Base-by-base conservation (phyloP, 1,140 invertebrate species). In the Thalassaphorura encarpata region DNA sequence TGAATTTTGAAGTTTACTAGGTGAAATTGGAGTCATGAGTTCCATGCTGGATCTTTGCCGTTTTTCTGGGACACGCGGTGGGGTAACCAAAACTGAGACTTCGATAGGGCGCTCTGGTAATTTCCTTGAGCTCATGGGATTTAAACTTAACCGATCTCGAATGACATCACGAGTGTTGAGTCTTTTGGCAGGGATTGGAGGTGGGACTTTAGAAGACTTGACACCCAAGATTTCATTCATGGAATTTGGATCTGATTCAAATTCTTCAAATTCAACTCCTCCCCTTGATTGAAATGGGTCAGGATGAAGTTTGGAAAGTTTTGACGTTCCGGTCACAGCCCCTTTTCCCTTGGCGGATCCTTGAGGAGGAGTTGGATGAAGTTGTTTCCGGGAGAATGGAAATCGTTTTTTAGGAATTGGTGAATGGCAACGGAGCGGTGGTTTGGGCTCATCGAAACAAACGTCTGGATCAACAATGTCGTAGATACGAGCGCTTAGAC, bases 401-500 rank as follows among this genome's bases (percentile, higher is more conserved):
- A 54, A 49, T 40, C 43, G 39, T 39, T 57, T 61, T n/a, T 51
- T 33, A 8, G 46, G 60, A 16, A 52, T 27, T 3, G 60, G 54
- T 42, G 60, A 61, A 26, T 33, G 52, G 18, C 52, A 18, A 13
- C 23, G 39, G 40, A 54, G 33, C 29, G 29, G 28, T 19, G 33
- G 8, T 24, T 27, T 36, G 39, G 39, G 19, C 2, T 51, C 8
- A 3, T 63, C 61, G 19, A 56, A 40, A 1, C 33, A 52, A n/a
- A 50, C 27, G 8, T 49, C 43, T 13, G 54, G 55, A 28, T 64
- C 62, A 11, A 64, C 47, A 26, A 64, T 64, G 43, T 64, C 62
- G 42, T 64, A 64, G 24, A 64, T 64, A 29, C 56, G 29, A 16
- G 54, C 58, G 59, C 59, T 64, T 18, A 83, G 84, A 54, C 87